phyloP scores from a whole-genome alignment of 2,113 vertebrate species.

The Lycocorax pyrrhopterus region DNA sequence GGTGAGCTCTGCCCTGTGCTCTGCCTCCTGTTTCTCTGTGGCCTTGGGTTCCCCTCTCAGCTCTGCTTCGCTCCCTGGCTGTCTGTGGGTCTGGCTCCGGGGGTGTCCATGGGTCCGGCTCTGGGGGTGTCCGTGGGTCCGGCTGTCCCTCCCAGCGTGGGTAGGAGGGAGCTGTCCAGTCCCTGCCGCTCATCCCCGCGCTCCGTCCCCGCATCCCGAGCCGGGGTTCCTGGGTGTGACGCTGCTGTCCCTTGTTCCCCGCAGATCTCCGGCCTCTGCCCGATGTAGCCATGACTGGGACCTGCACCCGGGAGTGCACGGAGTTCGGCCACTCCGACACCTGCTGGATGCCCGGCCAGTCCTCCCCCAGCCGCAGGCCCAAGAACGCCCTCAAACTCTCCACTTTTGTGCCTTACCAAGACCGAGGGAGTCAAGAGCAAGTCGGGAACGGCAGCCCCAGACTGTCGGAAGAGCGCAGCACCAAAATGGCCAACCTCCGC shows the following conservation, averaged over 20 bases:
- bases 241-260: not conserved
- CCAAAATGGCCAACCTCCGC: conserved; percentile 94
- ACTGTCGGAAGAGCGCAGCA: conserved; percentile 88
- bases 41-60: not conserved
- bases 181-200: not conserved
- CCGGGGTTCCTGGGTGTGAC: fast-evolving
- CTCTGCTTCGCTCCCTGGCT: not conserved
- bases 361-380: conserved; percentile 89
- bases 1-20: not conserved
- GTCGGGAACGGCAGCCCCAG: conserved; percentile 92
- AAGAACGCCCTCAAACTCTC: conserved; percentile 92
- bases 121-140: not conserved
- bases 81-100: fast-evolving
- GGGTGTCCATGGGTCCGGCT: not conserved
- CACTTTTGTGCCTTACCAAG: conserved; percentile 99
- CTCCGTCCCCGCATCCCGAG: fast-evolving
- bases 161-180: fast-evolving
- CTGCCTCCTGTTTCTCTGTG: not conserved
- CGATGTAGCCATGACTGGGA: conserved; percentile 97
- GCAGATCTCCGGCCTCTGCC: conserved; percentile 93
- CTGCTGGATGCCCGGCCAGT: conserved; percentile 99
- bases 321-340: conserved; percentile 97
- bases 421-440: conserved; percentile 90
- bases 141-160: not conserved
- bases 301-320: conserved; percentile 94